A percentile compares a stretch with the other conserved stretches of the same genome.
Evolutionary conservation across 1,140 invertebrate species (phyloP).

Genomic region (Phthorimaea operculella): DNA sequence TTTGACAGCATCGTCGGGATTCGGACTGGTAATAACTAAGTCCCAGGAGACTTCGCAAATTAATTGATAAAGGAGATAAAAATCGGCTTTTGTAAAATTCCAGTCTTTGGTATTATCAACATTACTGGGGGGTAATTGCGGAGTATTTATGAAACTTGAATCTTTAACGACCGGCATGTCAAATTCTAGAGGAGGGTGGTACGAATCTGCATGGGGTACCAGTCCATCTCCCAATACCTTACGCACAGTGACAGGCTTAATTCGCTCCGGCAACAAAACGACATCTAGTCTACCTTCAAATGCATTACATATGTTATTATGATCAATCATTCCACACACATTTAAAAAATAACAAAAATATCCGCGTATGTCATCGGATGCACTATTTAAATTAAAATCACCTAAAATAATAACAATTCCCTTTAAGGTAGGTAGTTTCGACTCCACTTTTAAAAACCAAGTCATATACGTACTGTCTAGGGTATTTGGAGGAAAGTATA

Average conservation of each 20-base stretch:
- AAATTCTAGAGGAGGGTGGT: slow-evolving; percentile 6
- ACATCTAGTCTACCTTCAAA: slow-evolving; percentile 6
- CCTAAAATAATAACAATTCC: too few relatives aligned
- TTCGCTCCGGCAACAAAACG: slow-evolving; percentile 4
- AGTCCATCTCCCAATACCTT: slow-evolving; percentile 1
- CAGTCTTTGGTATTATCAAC: too few relatives aligned
- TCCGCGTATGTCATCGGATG: too few relatives aligned
- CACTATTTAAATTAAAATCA: too few relatives aligned
- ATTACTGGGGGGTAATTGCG: slow-evolving; percentile 1
- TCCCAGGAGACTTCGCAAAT: not conserved
- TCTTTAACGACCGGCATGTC: not conserved
- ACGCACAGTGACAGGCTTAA: not conserved
- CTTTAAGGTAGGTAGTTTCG: not conserved
- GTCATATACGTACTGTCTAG: slow-evolving; percentile 5
- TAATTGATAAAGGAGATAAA: too few relatives aligned
- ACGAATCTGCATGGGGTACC: slow-evolving; percentile 1
- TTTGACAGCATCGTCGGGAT: not conserved
- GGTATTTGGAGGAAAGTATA: slow-evolving; percentile 5
- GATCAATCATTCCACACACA: slow-evolving; percentile 4
- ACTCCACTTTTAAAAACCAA: slow-evolving; percentile 6
- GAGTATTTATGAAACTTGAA: not conserved
- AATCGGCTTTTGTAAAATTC: too few relatives aligned
- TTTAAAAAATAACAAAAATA: too few relatives aligned
- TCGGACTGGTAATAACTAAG: not conserved
- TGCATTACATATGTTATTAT: not conserved